Base-by-base conservation (phyloP, 2,113 vertebrate species). In the Balaeniceps rex region DNA sequence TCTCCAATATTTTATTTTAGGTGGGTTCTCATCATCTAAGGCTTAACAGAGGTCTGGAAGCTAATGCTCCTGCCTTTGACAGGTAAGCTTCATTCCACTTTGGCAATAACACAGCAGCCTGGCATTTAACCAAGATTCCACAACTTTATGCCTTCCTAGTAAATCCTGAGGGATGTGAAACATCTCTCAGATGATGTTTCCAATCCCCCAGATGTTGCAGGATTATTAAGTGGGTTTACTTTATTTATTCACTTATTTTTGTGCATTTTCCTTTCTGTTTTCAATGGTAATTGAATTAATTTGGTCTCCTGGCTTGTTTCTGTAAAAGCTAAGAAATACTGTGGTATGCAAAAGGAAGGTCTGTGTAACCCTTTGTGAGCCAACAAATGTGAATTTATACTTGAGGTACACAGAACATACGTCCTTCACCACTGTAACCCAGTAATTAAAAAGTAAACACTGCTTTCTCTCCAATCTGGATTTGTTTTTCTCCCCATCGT, bases 51-150 rank as follows among this genome's bases (percentile, higher is more conserved):
- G 98, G 98, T 96, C 96, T 98, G 58, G 98, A 99, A 96, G 98
- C 98, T 60, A 98, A 98, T 65, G 98, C 98, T 57, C 98, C 98
- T 95, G 98, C 98, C 68, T 99, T 99, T 68, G 98, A 99, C 96
- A 98, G 98, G 98, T 99, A 98, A 65, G 97, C 42, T 82, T 82
- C 22, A 2, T 87, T 68, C 42, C 15, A 29, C 44, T 92, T 92
- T 3, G 18, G 21, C 47, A 87, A 5, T 78, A 87, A 26, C 36
- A 76, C 11, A 91, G 36, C 58, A 87, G 25, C 54, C 33, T 87
- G 44, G 40, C 10, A 2, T 63, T 72, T 94, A 89, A 82, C 65
- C 61, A 64, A 31, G 68, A 36, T 87, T 87, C 40, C 40, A 72
- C 54, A 76, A 16, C 69, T 89, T 29, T 44, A 65, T 79, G 61